Evolutionary conservation across 2,797 vertebrate species (phyloP), one percentile per base, ranked within the genome.

Genomic region (Erethizon dorsatum): DNA sequence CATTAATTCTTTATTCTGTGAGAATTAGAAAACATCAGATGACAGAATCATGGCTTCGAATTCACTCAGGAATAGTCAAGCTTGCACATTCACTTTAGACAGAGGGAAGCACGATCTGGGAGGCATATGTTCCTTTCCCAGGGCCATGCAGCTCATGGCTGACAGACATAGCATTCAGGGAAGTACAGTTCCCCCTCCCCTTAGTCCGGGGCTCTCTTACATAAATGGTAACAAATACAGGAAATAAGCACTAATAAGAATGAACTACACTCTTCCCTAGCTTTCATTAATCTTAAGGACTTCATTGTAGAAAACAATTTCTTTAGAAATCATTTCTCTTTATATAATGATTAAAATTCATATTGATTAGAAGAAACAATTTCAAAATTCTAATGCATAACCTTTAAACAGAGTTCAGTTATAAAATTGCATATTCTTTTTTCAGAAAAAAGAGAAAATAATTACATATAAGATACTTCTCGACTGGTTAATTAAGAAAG

Each of bases 1-100:
- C 67, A 83, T 96, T 87, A 90, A 75, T 65, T 84, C 22, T 50
- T 17, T 89, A 69, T 88, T 94, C 37, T 89, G 15, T 94, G 83
- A 92, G 56, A 96, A 84, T 95, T 84, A 82, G 63, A 89, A 91
- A 87, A 73, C 24, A 77, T 50, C 63, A 94, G 75, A 85, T 6
- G 6, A 33, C 14, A 82, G 50, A 97, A 63, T 92, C 31, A n/a
- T 47, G 4, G 18, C 26, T 92, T 96, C 67, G 45, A 95, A 91
- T 90, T 90, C n/a, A 37, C 54, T 94, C 65, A 86, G 83, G 90
- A 50, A 69, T 69, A 93, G 93, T 73, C 63, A 82, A 61, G 47
- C 28, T 12, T 88, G n/a, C 28, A 41, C 56, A 96, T 84, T 91
- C 12, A 80, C 47, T 59, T 56, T 41, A 84, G 54, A 52, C 37